Evolutionary conservation across 2,888 invertebrate genomes (phyloP).

Genomic region (Eupithecia subfuscata): DNA sequence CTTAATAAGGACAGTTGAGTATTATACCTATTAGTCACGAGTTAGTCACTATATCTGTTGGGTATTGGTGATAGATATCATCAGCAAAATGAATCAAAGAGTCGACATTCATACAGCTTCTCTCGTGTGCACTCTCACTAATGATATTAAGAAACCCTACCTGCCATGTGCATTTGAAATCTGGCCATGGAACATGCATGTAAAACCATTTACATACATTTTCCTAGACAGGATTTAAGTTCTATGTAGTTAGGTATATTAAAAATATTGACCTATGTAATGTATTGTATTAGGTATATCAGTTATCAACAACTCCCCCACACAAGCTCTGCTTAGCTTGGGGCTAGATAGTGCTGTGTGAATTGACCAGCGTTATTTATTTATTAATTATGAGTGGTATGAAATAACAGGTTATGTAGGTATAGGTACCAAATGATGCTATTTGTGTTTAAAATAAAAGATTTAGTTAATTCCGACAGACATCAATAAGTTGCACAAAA

Average conservation of each 20-base stretch:
- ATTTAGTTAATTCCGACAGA: background rate
- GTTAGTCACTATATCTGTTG: background rate
- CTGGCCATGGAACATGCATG: constrained; percentile 14
- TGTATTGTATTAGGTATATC: no score
- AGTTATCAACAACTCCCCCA: no score
- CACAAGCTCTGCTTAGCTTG: no score
- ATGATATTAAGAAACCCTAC: constrained; percentile 43
- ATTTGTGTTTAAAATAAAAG: background rate
- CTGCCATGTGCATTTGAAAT: constrained; percentile 25
- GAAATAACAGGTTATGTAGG: background rate
- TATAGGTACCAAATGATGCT: background rate
- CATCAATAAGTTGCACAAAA: background rate
- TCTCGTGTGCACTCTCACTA: constrained; percentile 27
- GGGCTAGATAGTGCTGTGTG: no score
- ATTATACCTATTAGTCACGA: constrained; percentile 1
- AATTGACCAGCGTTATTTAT: no score
- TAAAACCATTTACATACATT: background rate
- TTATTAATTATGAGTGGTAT: background rate
- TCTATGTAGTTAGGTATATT: no score
- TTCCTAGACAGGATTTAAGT: background rate
- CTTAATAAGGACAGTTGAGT: background rate
- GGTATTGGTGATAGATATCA: background rate
- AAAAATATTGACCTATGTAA: no score
- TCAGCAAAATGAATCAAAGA: background rate
- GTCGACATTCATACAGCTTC: constrained; percentile 28